Base-by-base conservation (phyloP, 2,113 vertebrate genomes). In the Microcebus murinus region DNA sequence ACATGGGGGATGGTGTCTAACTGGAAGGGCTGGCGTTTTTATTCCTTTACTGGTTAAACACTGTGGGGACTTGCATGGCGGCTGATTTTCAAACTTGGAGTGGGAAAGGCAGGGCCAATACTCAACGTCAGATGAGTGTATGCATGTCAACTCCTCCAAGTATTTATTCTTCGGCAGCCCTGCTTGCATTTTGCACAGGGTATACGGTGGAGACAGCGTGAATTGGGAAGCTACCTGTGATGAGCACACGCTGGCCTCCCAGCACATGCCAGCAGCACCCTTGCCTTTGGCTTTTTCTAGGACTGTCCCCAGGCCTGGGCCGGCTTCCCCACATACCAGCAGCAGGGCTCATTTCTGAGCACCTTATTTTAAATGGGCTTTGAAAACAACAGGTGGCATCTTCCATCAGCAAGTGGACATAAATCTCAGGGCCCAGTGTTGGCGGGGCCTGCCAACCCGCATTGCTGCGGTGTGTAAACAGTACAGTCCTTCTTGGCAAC, bases 371-470 rank as follows among this genome's bases (percentile, higher is more conserved):
- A 83, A 67, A 86, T 18, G 86, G 89, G 73, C 76, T 86, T 94
- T 83, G 79, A 84, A 95, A 95, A 95, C 96, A 91, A 95, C 97
- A 97, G 97, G 93, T 96, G 97, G 73, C 83, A 31, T 18, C 59
- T 68, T 59, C 90, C 71, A 36, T 70, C 61, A 68, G 67, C 90
- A 34, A 86, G 55, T 31, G 65, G 76, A 77, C 90, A 61, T 63
- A 13, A 39, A 39, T 17, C 23, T 29, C 88, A 42, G 67, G 12
- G 4, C 50, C 12, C 81, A 12, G 6, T 2, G 83, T 63, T 6
- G 48, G 68, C 84, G 18, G 36, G 79, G 59, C 73, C 59, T 23
- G 76, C 65, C 7, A 9, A 11, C 52, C 34, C 68, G 2, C 23
- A 0, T 6, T 57, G 86, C 59, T n/a, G 10, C 9, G 42, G 42